These are phyloP conservation scores for Crax fasciolata DNA, from an alignment of 2,797 vertebrate genomes.

Conservation along the genomic window DNA sequence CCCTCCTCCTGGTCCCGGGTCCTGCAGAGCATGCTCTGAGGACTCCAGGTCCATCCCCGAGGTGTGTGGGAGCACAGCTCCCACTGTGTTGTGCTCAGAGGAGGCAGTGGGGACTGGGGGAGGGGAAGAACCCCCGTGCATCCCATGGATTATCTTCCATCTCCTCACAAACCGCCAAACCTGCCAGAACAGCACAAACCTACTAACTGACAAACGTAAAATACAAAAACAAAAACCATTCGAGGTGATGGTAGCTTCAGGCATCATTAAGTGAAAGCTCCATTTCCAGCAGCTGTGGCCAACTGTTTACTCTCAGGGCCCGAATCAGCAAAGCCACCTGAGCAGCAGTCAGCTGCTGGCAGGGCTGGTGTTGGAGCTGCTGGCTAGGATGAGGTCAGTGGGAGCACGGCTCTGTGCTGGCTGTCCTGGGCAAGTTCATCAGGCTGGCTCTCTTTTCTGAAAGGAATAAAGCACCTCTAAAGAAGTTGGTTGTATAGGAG, in stretches of 20 bases:
- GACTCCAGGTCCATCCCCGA: neutral
- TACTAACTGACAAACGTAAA: neutral
- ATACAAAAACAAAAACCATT: neutral
- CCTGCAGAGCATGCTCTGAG: neutral
- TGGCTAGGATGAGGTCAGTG: neutral
- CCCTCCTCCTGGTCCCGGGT: neutral
- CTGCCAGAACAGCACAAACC: neutral
- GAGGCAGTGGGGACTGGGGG: neutral
- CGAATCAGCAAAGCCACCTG: neutral
- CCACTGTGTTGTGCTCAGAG: neutral
- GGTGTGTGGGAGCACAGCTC: neutral
- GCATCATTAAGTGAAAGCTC: neutral
- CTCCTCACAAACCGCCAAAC: neutral
- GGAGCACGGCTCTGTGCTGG: neutral
- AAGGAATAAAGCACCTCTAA: neutral
- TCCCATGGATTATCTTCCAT: neutral
- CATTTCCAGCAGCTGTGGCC: neutral
- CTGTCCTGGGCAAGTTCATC: neutral
- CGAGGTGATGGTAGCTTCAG: neutral
- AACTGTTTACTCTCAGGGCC: neutral
- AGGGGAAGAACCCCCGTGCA: neutral
- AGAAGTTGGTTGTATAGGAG: neutral
- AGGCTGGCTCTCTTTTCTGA: fast-evolving
- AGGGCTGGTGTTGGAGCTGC: neutral
- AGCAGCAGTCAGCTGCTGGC: fast-evolving